Percentiles rank a stretch among this genome's conserved stretches.
phyloP scores from a whole-genome alignment of 2,113 vertebrate species.

The Alosa alosa region DNA sequence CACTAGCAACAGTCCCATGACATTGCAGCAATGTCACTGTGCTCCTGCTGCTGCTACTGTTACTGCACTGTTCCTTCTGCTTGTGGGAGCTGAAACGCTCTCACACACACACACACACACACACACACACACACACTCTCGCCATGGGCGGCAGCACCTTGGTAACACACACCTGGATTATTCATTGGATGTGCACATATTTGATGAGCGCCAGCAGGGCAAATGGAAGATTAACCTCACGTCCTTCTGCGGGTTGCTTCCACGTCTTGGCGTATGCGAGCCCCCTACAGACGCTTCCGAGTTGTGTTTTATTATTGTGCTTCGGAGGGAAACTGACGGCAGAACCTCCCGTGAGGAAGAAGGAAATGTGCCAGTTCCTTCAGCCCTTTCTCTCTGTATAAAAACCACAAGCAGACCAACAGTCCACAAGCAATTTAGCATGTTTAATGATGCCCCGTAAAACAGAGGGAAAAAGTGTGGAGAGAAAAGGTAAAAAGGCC shows the following conservation, averaged over 20 bases:
- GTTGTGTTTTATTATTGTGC: background rate
- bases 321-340: too few species aligned
- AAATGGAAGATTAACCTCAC: slow-evolving; percentile 65
- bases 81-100: background rate
- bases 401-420: background rate
- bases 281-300: background rate
- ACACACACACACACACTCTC: slow-evolving; percentile 22
- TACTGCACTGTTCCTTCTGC: background rate
- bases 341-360: too few species aligned
- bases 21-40: slow-evolving; percentile 62
- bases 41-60: slow-evolving; percentile 38
- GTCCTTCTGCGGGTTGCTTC: slow-evolving; percentile 40
- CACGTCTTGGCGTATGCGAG: background rate
- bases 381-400: background rate
- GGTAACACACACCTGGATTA: slow-evolving; percentile 52
- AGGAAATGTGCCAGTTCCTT: too few species aligned
- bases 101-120: background rate
- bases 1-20: slow-evolving; percentile 54
- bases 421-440: slow-evolving; percentile 14
- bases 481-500: slow-evolving; percentile 25
- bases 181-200: slow-evolving; percentile 56
- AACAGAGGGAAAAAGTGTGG: background rate
- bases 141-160: slow-evolving; percentile 37
- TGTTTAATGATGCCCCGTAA: slow-evolving; percentile 33
- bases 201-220: slow-evolving; percentile 60